These are phyloP conservation scores for Coreius guichenoti DNA, from an alignment of 2,797 vertebrate species.

Conservation along the genomic window DNA sequence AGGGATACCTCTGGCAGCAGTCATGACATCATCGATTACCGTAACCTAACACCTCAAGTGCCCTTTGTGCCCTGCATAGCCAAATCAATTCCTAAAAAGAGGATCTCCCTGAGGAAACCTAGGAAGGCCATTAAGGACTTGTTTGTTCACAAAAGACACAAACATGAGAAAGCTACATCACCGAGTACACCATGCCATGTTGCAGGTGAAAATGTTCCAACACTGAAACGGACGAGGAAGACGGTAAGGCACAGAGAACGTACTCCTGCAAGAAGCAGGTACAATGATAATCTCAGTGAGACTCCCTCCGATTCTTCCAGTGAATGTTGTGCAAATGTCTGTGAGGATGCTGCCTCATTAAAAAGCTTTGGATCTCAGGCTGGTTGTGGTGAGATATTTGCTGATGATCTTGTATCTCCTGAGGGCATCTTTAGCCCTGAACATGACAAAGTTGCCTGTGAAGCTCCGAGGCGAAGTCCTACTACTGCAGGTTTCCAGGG, in stretches of 20 bases:
- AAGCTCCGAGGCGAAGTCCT: conserved; percentile 69
- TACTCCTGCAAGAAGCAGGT: conserved; percentile 62
- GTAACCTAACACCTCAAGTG: conserved; percentile 85
- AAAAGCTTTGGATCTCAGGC: conserved; percentile 89
- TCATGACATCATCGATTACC: conserved; percentile 82
- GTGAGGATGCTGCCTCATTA: conserved; percentile 83
- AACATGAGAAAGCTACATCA: conserved; percentile 68
- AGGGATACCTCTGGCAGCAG: conserved; percentile 65
- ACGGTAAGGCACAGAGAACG: conserved; percentile 67
- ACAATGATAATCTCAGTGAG: conserved; percentile 75
- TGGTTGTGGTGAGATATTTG: conserved; percentile 89
- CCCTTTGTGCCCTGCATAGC: conserved; percentile 86
- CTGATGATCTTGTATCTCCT: conserved; percentile 80
- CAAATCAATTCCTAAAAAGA: conserved; percentile 85
- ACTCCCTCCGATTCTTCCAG: conserved; percentile 79
- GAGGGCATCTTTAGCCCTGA: conserved; percentile 71
- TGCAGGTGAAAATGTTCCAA: conserved; percentile 57
- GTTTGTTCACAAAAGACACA: conserved; percentile 80
- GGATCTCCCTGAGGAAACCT: conserved; percentile 83
- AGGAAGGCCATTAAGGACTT: conserved; percentile 84
- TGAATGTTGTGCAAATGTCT: conserved; percentile 76
- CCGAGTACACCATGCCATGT: conserved; percentile 50
- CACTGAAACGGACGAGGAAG: conserved; percentile 59
- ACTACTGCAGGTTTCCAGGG: conserved; percentile 75
- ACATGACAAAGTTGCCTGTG: conserved; percentile 55